phyloP scores from a whole-genome alignment of 2,797 vertebrate genomes.

The Pipistrellus pygmaeus region DNA sequence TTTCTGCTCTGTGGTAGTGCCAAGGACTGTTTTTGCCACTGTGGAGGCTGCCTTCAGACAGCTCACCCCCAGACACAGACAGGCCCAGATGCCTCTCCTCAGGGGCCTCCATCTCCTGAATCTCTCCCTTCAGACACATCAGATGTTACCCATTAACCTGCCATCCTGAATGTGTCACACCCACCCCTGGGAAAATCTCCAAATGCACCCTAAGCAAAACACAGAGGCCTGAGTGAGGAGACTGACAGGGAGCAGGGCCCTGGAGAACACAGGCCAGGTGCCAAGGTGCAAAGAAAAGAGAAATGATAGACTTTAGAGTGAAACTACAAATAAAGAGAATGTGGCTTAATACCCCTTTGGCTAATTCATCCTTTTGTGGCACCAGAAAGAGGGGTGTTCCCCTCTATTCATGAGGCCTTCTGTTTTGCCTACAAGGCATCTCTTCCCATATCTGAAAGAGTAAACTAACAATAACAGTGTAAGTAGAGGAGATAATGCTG shows the following conservation, averaged over 20 bases:
- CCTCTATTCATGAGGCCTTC: constrained; percentile 61
- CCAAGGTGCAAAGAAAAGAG: constrained; percentile 72
- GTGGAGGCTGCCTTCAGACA: constrained; percentile 40
- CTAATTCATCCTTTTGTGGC: constrained; percentile 61
- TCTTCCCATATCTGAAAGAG: constrained; percentile 67
- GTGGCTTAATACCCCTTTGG: constrained; percentile 58
- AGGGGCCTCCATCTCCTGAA: constrained; percentile 36
- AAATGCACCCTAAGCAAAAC: constrained; percentile 47
- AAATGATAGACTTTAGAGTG: constrained; percentile 67
- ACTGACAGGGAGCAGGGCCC: constrained; percentile 38
- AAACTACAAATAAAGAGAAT: constrained; percentile 77
- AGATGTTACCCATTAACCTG: constrained; percentile 62
- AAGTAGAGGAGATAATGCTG: constrained; percentile 41
- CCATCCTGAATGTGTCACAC: constrained; percentile 69
- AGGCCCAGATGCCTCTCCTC: constrained; percentile 32
- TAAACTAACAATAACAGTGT: constrained; percentile 73
- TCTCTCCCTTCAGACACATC: constrained; percentile 9
- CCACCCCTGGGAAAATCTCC: constrained; percentile 75
- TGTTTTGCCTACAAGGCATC: constrained; percentile 63
- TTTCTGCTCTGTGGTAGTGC: constrained; percentile 24
- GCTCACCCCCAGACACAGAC: constrained; percentile 4
- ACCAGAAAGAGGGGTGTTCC: constrained; percentile 43
- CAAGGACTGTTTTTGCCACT: constrained; percentile 60
- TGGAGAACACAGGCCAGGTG: constrained; percentile 65
- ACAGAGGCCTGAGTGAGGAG: constrained; percentile 47